These are phyloP conservation scores for Anableps anableps DNA, from an alignment of 2,797 vertebrate species.

Conservation along the genomic window DNA sequence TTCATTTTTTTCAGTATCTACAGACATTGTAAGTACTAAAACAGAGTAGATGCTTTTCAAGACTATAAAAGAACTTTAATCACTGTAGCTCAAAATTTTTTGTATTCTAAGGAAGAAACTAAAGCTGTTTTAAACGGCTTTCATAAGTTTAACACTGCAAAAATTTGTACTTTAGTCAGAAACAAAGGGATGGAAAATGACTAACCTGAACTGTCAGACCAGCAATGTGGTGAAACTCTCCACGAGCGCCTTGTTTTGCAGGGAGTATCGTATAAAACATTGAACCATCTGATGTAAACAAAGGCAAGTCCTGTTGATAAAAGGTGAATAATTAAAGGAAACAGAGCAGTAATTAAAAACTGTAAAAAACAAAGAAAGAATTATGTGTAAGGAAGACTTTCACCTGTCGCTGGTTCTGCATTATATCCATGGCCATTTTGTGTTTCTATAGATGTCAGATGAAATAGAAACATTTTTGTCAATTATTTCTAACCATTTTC, in stretches of 20 bases:
- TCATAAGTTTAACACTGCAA: too few relatives aligned
- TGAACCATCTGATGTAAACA: slow-evolving; percentile 80
- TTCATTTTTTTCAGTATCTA: background rate
- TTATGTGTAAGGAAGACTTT: background rate
- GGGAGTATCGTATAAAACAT: slow-evolving; percentile 83
- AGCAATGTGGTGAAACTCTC: slow-evolving; percentile 85
- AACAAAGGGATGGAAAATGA: background rate
- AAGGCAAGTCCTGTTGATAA: slow-evolving; percentile 74
- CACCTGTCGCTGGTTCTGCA: slow-evolving; percentile 82
- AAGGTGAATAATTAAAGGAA: background rate
- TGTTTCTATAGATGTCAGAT: slow-evolving; percentile 78
- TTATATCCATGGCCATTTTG: slow-evolving; percentile 81
- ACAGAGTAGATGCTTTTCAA: background rate
- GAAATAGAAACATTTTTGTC: slow-evolving; percentile 6
- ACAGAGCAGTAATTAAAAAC: background rate
- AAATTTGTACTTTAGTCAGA: background rate
- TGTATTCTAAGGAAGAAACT: background rate
- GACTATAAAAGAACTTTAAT: background rate
- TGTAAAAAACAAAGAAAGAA: background rate
- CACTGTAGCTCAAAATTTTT: too few relatives aligned
- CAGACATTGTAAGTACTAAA: background rate
- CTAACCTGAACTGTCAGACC: slow-evolving; percentile 83
- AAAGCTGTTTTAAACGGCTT: background rate
- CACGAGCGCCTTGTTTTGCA: slow-evolving; percentile 85
- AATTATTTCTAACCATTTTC: background rate